Percentiles rank a stretch among this genome's conserved stretches.
phyloP scores from a whole-genome alignment of 2,797 vertebrate species.

The Rhinella marina region DNA sequence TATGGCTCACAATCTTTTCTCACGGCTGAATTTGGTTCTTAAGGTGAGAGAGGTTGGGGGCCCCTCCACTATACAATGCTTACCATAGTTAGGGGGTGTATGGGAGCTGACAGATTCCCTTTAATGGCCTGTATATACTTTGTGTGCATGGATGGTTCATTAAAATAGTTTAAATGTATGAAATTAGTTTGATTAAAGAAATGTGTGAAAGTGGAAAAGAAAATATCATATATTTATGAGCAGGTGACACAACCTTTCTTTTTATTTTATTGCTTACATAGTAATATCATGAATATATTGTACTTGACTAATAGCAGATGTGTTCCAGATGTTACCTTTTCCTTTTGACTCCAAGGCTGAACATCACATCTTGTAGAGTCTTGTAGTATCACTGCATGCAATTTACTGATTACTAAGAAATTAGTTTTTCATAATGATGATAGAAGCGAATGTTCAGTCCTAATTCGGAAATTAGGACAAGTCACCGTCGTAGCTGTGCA shows the following conservation, averaged over 20 bases:
- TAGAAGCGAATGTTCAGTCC: background rate
- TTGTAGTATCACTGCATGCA: background rate
- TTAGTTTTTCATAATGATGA: background rate
- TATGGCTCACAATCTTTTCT: no score
- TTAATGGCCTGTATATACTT: background rate
- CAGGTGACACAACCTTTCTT: constrained; percentile 20
- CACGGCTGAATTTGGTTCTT: no score
- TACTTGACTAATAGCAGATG: constrained; percentile 1
- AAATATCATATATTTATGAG: constrained; percentile 26
- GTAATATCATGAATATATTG: background rate
- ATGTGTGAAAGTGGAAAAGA: background rate
- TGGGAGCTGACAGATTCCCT: background rate
- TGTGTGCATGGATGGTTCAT: background rate
- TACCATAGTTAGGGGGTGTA: background rate
- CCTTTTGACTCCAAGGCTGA: background rate
- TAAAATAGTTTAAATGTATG: background rate
- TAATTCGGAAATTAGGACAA: no score
- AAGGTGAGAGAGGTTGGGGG: no score
- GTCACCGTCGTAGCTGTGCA: no score
- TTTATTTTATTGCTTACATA: constrained; percentile 21
- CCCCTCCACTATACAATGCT: background rate
- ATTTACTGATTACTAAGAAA: no score
- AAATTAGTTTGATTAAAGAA: background rate
- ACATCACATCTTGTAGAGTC: background rate
- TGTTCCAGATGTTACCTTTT: constrained; percentile 30